A percentile compares a stretch with the other conserved stretches of the same genome.
Evolutionary conservation across 2,113 vertebrate genomes (phyloP).

Genomic region (Shinisaurus crocodilurus): DNA sequence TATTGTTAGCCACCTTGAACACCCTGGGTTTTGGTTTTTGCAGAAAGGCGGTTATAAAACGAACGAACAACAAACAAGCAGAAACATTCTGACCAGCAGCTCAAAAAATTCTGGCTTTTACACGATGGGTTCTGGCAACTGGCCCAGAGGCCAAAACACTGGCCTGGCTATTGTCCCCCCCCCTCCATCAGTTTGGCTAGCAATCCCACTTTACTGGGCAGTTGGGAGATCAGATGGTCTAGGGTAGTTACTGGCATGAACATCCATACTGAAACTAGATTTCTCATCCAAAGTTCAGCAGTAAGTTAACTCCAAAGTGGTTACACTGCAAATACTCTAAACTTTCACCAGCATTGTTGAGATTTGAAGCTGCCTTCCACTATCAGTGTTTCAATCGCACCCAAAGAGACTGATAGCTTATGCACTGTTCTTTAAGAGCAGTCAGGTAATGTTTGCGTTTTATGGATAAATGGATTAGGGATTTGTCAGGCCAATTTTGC

Average conservation of each 20-base stretch:
- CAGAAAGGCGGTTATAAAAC: no score
- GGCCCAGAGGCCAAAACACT: neutral
- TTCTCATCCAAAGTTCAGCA: neutral
- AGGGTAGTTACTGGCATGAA: neutral
- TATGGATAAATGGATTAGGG: constrained; percentile 50
- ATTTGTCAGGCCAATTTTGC: constrained; percentile 56
- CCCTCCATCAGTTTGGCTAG: neutral
- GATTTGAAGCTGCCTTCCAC: constrained; percentile 27
- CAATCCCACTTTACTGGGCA: neutral
- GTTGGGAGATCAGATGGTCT: neutral
- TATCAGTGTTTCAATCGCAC: neutral
- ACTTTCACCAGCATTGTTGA: neutral
- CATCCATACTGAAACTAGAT: neutral
- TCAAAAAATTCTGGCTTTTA: neutral
- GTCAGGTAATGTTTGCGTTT: constrained; percentile 49
- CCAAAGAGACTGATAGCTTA: constrained; percentile 34
- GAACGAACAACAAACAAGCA: no score
- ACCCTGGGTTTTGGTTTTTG: no score
- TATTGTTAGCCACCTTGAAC: no score
- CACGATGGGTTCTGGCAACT: no score
- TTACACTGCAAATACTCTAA: neutral
- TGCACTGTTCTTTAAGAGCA: constrained; percentile 42
- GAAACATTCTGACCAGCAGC: neutral
- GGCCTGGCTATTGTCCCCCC: neutral
- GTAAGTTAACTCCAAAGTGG: neutral